phyloP scores from a whole-genome alignment of 2,888 invertebrate species.

The Phoenoteleia sp. region DNA sequence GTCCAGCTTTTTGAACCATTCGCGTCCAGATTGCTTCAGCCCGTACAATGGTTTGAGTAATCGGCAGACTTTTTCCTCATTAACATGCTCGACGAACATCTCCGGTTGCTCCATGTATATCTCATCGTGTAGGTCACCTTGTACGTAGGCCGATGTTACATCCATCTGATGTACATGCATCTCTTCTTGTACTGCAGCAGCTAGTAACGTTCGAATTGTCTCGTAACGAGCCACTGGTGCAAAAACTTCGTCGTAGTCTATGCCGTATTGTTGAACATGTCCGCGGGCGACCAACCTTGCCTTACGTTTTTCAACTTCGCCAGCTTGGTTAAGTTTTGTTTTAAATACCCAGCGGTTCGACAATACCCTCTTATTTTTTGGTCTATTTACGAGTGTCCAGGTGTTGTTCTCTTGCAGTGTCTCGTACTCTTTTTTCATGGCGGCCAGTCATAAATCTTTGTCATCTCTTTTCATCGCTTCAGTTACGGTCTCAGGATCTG shows the following conservation, averaged over 20 bases:
- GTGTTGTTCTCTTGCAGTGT: slow-evolving; percentile 66
- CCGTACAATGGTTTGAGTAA: slow-evolving; percentile 60
- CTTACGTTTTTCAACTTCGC: slow-evolving; percentile 52
- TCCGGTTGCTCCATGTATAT: too few species aligned
- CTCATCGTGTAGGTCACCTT: slow-evolving; percentile 68
- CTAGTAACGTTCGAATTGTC: slow-evolving; percentile 56
- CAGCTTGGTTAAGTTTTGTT: slow-evolving; percentile 53
- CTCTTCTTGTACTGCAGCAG: neutral
- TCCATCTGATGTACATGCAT: neutral
- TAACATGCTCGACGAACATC: slow-evolving; percentile 16
- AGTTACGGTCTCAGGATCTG: neutral
- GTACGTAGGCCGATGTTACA: slow-evolving; percentile 66
- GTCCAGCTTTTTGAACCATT: slow-evolving; percentile 54
- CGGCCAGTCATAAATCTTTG: slow-evolving; percentile 52
- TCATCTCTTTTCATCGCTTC: neutral
- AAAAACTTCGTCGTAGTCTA: slow-evolving; percentile 71
- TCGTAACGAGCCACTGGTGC: slow-evolving; percentile 71
- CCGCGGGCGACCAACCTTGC: slow-evolving; percentile 73
- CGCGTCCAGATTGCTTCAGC: slow-evolving; percentile 63
- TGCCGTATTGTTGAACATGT: slow-evolving; percentile 51
- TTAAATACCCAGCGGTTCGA: slow-evolving; percentile 68
- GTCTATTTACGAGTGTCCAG: slow-evolving; percentile 59
- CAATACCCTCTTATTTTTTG: slow-evolving; percentile 48
- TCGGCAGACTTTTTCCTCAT: slow-evolving; percentile 63
- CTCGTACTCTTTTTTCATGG: slow-evolving; percentile 65